These are phyloP conservation scores for Myripristis jacobus DNA, from an alignment of 2,797 vertebrate species.

Conservation along the genomic window DNA sequence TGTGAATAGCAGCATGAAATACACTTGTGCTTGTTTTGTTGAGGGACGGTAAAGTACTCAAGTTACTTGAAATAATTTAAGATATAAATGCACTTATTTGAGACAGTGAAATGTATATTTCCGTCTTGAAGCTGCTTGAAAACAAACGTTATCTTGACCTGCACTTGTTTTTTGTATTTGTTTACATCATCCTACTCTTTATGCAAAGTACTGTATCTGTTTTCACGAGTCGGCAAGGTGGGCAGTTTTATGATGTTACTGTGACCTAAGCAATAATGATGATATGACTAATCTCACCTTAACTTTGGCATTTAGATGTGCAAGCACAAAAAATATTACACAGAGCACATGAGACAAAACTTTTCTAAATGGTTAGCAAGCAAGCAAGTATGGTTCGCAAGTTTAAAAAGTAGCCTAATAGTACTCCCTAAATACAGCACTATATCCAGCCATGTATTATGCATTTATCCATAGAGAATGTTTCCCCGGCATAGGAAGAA, in stretches of 20 bases:
- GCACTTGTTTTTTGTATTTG: conserved; percentile 51
- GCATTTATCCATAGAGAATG: conserved; percentile 53
- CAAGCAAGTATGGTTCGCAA: conserved; percentile 31
- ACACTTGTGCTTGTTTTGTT: conserved; percentile 60
- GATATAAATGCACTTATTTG: conserved; percentile 57
- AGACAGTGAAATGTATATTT: conserved; percentile 43
- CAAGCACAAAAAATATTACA: conserved; percentile 65
- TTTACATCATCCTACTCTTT: conserved; percentile 65
- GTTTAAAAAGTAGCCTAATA: conserved; percentile 25
- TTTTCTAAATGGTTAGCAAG: conserved; percentile 50
- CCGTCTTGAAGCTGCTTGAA: conserved; percentile 48
- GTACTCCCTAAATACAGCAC: conserved; percentile 22
- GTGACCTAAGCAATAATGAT: conserved; percentile 75
- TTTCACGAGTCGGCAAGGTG: conserved; percentile 41
- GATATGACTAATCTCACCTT: conserved; percentile 45
- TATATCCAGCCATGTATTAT: background rate
- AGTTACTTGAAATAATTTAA: conserved; percentile 68
- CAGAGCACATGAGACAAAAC: conserved; percentile 12
- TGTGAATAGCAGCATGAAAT: conserved; percentile 63
- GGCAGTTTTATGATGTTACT: conserved; percentile 46
- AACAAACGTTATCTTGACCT: conserved; percentile 46
- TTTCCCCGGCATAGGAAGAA: conserved; percentile 24
- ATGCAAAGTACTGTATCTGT: conserved; percentile 60
- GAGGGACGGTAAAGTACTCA: conserved; percentile 37
- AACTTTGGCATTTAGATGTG: conserved; percentile 42